phyloP scores from a whole-genome alignment of 2,113 vertebrate genomes.

The Gasterosteus aculeatus region DNA sequence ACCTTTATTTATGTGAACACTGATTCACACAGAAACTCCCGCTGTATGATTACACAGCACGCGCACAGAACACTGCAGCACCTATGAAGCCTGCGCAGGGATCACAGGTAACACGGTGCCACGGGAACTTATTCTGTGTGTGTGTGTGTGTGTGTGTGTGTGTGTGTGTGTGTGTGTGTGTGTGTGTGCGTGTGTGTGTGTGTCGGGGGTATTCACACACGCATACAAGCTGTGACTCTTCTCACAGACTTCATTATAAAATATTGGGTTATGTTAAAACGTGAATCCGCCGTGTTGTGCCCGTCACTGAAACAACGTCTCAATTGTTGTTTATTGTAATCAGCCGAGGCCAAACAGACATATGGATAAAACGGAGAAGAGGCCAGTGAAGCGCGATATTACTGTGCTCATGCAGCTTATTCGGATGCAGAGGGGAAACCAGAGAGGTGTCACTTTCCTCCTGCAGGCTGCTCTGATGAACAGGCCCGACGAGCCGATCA shows the following conservation, averaged over 20 bases:
- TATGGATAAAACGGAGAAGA: not conserved
- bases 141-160: not conserved
- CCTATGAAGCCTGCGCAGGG: slow-evolving; percentile 14
- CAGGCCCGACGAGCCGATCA: not conserved
- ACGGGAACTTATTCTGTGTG: not conserved
- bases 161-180: slow-evolving; percentile 9
- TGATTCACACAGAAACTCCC: slow-evolving; percentile 45
- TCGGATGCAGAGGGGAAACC: slow-evolving; percentile 39
- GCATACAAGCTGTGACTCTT: slow-evolving; percentile 7
- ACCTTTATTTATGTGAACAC: slow-evolving; percentile 59
- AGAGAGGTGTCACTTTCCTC: slow-evolving; percentile 40
- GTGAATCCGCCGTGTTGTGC: slow-evolving; percentile 13
- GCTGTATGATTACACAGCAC: slow-evolving; percentile 25
- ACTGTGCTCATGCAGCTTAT: slow-evolving; percentile 15
- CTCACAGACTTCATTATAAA: not conserved
- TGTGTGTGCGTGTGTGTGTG: slow-evolving; percentile 1
- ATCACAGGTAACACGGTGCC: slow-evolving; percentile 8
- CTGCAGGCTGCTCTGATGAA: slow-evolving; percentile 1
- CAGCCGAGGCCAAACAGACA: not conserved
- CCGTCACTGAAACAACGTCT: slow-evolving; percentile 35
- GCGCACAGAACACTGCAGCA: slow-evolving; percentile 13
- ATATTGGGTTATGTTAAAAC: not conserved
- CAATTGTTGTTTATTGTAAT: slow-evolving; percentile 25
- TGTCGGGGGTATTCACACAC: slow-evolving; percentile 15
- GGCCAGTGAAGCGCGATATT: slow-evolving; percentile 10